A percentile compares a stretch with the other conserved stretches of the same genome.
phyloP scores from a whole-genome alignment of 2,888 invertebrate species.

The Kryphioiulus occultus region DNA sequence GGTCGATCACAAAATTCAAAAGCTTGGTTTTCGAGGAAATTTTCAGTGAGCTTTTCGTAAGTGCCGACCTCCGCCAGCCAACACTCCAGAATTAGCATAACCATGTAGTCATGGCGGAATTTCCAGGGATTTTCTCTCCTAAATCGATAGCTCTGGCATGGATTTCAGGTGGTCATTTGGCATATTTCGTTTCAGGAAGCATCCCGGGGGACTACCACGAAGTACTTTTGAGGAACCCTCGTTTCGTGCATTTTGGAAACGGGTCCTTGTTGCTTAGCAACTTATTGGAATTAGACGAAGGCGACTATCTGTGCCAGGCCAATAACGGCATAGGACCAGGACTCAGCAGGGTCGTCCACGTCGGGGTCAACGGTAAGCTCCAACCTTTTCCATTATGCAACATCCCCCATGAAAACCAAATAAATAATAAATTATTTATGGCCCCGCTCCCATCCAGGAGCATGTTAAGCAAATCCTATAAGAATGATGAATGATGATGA shows the following conservation, averaged over 20 bases:
- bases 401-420: background rate
- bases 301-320: conserved; percentile 94
- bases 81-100: too few species aligned
- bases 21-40: too few species aligned
- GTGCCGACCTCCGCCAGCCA: too few species aligned
- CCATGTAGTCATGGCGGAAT: too few species aligned
- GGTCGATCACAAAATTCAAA: too few species aligned
- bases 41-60: too few species aligned
- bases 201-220: conserved; percentile 93
- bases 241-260: conserved; percentile 86
- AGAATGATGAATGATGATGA: conserved; percentile 39
- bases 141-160: background rate
- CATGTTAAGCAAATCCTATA: conserved; percentile 32
- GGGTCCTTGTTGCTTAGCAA: conserved; percentile 89
- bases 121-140: background rate
- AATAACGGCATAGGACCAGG: conserved; percentile 96
- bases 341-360: conserved; percentile 66
- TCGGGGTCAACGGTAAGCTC: conserved; percentile 62
- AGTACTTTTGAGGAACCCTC: conserved; percentile 86
- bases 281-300: conserved; percentile 92
- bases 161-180: background rate
- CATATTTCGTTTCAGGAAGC: conserved; percentile 70
- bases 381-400: background rate
- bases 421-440: conserved; percentile 24
- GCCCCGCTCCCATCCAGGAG: background rate